Base-by-base conservation (phyloP, 2,113 vertebrate species). In the Progne subis region DNA sequence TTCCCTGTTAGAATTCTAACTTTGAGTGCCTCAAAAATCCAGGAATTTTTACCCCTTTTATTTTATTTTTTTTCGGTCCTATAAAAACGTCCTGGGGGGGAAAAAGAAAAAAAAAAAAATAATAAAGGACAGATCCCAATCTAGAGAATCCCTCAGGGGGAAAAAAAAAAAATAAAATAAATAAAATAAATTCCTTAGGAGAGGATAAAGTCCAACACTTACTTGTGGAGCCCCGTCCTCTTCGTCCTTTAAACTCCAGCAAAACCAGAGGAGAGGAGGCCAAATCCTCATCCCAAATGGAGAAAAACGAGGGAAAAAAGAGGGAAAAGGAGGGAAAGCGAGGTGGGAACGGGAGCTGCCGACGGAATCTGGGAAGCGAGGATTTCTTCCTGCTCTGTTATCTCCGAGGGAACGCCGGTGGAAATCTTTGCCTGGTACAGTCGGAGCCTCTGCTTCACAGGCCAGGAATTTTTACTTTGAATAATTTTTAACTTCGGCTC, bases 391-490 rank as follows among this genome's bases (percentile, higher is more conserved):
- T 69, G 91, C 81, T 25, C 95, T 94, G 95, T 98, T 98, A 98
- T 97, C 97, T 98, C 94, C 81, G 94, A 98, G 98, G 98, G 97
- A 96, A 96, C 95, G 98, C 96, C 97, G 98, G 99, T 99, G 99
- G 98, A 98, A 99, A 99, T 99, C 99, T 99, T 99, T 98, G 99
- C 99, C 99, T 99, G 99, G 99, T 99, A 99, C 99, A 98, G 97
- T 97, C 95, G 91, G 97, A 98, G 98, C 98, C 97, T 96, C 97
- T 97, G 97, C 44, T 96, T 96, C 96, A 87, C 96, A 95, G 98
- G 98, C 98, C 97, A 98, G 98, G 98, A 98, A 98, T 98, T 98
- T 12, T 95, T 97, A 88, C 95, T 77, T 96, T 98, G 96, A 98
- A 98, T 98, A 98, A 99, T 98, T 98, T 98, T 98, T 99, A 99